These are phyloP conservation scores for Leptopilina myrica DNA, from an alignment of 2,888 invertebrate genomes.

Conservation along the genomic window DNA sequence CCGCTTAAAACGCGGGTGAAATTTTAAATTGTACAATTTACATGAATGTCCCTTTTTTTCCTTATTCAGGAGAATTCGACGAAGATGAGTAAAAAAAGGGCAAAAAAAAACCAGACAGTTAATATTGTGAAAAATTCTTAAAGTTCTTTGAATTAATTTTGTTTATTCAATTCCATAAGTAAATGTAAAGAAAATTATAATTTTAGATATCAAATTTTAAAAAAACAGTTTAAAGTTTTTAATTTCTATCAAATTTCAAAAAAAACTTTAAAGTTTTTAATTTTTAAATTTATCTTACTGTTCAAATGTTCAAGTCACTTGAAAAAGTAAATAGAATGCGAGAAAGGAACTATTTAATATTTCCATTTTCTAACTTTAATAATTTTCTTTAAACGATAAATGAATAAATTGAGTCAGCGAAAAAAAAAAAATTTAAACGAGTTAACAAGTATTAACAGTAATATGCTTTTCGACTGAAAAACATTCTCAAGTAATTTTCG, in stretches of 20 bases:
- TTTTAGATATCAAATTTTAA: too few relatives aligned
- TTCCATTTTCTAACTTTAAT: too few relatives aligned
- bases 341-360: too few relatives aligned
- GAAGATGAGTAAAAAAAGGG: neutral
- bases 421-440: slow-evolving; percentile 8
- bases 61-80: slow-evolving; percentile 14
- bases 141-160: neutral
- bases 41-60: slow-evolving; percentile 25
- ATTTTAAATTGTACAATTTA: slow-evolving; percentile 36
- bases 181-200: too few relatives aligned
- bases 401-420: neutral
- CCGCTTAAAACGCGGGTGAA: slow-evolving; percentile 17
- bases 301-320: too few relatives aligned
- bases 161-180: too few relatives aligned
- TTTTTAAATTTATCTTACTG: too few relatives aligned
- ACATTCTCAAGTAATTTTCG: slow-evolving; percentile 25
- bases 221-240: too few relatives aligned
- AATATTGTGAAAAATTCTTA: neutral
- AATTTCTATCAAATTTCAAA: too few relatives aligned
- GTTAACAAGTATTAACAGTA: slow-evolving; percentile 11
- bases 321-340: too few relatives aligned
- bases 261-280: too few relatives aligned
- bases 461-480: slow-evolving; percentile 10
- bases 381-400: too few relatives aligned
- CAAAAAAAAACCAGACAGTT: neutral